Evolutionary conservation across 2,888 invertebrate species (phyloP).

Genomic region (Athalia rosae): DNA sequence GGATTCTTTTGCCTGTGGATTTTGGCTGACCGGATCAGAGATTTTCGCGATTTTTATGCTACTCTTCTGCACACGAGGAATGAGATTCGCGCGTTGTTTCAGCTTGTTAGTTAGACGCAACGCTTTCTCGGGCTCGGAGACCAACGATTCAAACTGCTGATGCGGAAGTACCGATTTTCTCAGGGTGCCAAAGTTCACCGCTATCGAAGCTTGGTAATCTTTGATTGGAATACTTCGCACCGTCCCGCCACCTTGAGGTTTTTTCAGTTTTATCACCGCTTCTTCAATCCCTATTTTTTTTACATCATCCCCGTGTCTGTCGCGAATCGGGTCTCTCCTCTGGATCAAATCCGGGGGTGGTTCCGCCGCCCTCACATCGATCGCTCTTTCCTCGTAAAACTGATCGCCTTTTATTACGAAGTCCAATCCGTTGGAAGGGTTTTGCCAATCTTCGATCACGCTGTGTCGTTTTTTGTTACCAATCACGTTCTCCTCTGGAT

Average conservation of each 20-base stretch:
- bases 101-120: not conserved
- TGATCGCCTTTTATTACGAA: slow-evolving; percentile 57
- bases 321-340: not conserved
- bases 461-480: slow-evolving; percentile 52
- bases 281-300: not conserved
- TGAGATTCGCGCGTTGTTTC: slow-evolving; percentile 25
- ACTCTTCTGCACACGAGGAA: slow-evolving; percentile 19
- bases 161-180: slow-evolving; percentile 54
- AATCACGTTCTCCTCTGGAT: slow-evolving; percentile 47
- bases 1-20: not conserved
- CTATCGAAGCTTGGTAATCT: slow-evolving; percentile 63
- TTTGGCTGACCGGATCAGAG: not conserved
- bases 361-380: slow-evolving; percentile 60
- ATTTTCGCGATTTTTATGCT: slow-evolving; percentile 11
- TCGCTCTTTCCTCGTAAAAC: slow-evolving; percentile 64
- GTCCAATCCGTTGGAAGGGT: slow-evolving; percentile 52
- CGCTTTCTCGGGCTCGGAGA: slow-evolving; percentile 55
- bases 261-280: slow-evolving; percentile 27
- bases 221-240: slow-evolving; percentile 65
- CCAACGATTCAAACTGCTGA: slow-evolving; percentile 58
- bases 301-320: not conserved
- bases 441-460: slow-evolving; percentile 66
- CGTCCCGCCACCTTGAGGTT: slow-evolving; percentile 52
- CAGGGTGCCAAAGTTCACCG: slow-evolving; percentile 62
- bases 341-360: slow-evolving; percentile 40